These are phyloP conservation scores for Caloenas nicobarica DNA, from an alignment of 2,113 vertebrate genomes.

Conservation along the genomic window DNA sequence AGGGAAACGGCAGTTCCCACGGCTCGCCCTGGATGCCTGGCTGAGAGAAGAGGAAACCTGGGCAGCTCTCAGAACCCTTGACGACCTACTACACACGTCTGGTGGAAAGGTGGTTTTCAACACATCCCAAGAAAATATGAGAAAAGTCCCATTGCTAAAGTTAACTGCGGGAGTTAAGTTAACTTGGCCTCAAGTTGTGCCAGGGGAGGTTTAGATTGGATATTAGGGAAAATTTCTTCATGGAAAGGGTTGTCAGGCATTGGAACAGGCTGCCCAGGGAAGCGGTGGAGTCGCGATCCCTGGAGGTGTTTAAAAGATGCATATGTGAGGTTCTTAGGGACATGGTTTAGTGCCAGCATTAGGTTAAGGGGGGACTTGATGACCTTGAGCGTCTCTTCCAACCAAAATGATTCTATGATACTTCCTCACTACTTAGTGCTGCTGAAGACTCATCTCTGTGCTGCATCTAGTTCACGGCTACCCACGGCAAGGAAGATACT, in stretches of 20 bases:
- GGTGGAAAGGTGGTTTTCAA: not conserved
- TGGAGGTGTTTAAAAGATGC: no score
- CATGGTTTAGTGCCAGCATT: no score
- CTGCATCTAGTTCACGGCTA: not conserved
- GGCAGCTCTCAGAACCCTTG: not conserved
- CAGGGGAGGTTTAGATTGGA: no score
- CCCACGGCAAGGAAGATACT: not conserved
- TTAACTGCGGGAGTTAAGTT: not conserved
- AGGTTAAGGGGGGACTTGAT: no score
- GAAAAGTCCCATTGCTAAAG: not conserved
- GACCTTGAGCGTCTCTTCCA: no score
- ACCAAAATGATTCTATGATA: not conserved
- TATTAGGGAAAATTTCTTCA: no score
- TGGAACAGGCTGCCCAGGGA: no score
- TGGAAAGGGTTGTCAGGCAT: no score
- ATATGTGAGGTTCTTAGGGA: no score
- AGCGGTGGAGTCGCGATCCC: no score
- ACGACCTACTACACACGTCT: accelerated
- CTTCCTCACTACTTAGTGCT: not conserved
- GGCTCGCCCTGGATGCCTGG: accelerated
- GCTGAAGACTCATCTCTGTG: not conserved
- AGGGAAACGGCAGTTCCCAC: not conserved
- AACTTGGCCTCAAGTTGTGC: no score
- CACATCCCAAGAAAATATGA: not conserved
- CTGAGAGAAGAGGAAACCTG: not conserved